A percentile compares a stretch with the other conserved stretches of the same genome.
Conservation (phyloP, 37 sponge, comb jelly and placozoan species). For the Diacarnus erythraeanus region DNA sequence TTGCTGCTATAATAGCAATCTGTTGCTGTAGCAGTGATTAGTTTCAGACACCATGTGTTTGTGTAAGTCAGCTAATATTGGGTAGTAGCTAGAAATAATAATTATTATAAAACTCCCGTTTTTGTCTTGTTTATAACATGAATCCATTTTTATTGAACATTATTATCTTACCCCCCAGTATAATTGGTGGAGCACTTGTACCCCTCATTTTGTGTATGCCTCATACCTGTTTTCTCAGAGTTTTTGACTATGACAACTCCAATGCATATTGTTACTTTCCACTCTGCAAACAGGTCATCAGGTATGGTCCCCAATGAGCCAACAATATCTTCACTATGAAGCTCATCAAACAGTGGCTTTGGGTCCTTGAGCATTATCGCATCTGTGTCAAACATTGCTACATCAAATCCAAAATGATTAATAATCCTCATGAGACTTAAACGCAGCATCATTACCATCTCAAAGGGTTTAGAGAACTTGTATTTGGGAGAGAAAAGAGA, state of each 20-base stretch:
- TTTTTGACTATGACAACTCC: slow-evolving; percentile 24
- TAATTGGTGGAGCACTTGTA: no score
- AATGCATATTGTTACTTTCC: slow-evolving; percentile 35
- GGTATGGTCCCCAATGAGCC: slow-evolving; percentile 27
- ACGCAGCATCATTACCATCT: slow-evolving; percentile 30
- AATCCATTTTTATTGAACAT: no score
- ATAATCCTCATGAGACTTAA: slow-evolving; percentile 32
- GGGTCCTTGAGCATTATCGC: slow-evolving; percentile 38
- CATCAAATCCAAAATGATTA: slow-evolving; percentile 21
- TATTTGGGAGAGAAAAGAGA: not conserved
- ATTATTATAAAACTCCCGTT: no score
- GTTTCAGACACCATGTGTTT: no score
- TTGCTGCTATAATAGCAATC: no score
- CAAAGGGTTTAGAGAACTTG: slow-evolving; percentile 9
- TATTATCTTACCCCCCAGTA: no score
- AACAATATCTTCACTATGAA: slow-evolving; percentile 11
- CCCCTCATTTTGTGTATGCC: not conserved
- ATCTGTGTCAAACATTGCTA: slow-evolving; percentile 46
- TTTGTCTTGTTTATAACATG: no score
- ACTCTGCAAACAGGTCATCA: slow-evolving; percentile 5
- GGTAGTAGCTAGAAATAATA: no score
- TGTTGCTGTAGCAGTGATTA: no score
- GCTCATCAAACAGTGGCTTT: slow-evolving; percentile 3
- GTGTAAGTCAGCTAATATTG: no score
- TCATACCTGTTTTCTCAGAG: slow-evolving; percentile 17